A percentile compares a stretch with the other conserved stretches of the same genome.
These are phyloP conservation scores for Eupithecia exiguata DNA, from an alignment of 2,888 invertebrate species.

Conservation along the genomic window DNA sequence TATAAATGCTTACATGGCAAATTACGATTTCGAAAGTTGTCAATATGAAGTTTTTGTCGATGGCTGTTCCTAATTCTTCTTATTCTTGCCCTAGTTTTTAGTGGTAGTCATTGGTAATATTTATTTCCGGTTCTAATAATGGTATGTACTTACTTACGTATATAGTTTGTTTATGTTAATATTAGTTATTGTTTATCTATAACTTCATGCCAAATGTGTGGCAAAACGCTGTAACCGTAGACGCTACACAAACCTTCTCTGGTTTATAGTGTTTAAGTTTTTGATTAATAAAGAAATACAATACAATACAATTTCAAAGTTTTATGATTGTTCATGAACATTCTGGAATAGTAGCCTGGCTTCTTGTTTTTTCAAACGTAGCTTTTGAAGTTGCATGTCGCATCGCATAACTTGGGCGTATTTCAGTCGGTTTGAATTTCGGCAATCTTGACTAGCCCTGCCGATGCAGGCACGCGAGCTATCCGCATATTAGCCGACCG, in stretches of 20 bases:
- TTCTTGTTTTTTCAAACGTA: conserved; percentile 33
- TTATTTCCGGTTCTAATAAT: too few species aligned
- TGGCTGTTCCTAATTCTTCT: background rate
- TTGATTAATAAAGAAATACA: too few species aligned
- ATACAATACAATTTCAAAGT: too few species aligned
- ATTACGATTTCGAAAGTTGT: background rate
- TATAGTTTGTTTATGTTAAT: too few species aligned
- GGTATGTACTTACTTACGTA: too few species aligned
- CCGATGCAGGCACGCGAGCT: conserved; percentile 65
- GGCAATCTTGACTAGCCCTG: conserved; percentile 42
- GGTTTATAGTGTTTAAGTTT: too few species aligned
- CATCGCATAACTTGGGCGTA: conserved; percentile 39
- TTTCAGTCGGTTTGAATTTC: conserved; percentile 37
- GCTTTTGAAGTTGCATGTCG: conserved; percentile 35
- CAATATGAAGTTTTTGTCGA: background rate
- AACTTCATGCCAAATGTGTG: too few species aligned
- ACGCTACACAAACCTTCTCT: too few species aligned
- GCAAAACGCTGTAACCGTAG: too few species aligned
- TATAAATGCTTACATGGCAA: background rate
- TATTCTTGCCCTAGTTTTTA: too few species aligned
- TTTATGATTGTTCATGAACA: background rate
- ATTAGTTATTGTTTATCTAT: too few species aligned
- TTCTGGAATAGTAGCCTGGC: conserved; percentile 13
- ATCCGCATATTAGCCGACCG: conserved; percentile 79
- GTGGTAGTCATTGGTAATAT: too few species aligned